Base-by-base conservation (phyloP, 2,797 vertebrate species). In the Sebastiscus tertius region DNA sequence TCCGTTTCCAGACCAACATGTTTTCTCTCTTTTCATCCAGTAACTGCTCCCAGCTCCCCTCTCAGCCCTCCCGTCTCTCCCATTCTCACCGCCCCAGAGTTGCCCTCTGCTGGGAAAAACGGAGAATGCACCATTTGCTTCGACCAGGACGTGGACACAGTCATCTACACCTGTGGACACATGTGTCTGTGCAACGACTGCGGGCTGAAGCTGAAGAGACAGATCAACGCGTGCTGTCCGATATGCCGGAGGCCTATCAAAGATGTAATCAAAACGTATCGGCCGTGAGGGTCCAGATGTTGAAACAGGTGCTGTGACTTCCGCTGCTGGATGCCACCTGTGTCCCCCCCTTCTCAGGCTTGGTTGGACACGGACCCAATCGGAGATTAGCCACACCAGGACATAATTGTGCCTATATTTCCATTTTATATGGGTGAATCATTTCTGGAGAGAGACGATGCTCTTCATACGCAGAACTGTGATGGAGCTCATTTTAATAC, bases 161-260 rank as follows among this genome's bases (percentile, higher is more conserved):
- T 99, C 86, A 99, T 99, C 95, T 99, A 99, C 94, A 98, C 98
- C 2, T 99, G 99, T 1, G 98, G 99, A 94, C 98, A 99, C 96
- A 99, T 99, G 99, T 99, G 99, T 91, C 96, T 99, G 93, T 99
- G 99, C 91, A 96, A 97, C 81, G 96, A 97, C 95, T 99, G 99
- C 0, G 99, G 99, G 80, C 96, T 97, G 91, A 98, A 97, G 93
- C 96, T 99, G 91, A 98, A 97, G 95, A 97, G 96, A 88, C 98
- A 99, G 94, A 96, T 97, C 81, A 97, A 98, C 0, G 97, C 98
- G 29, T 98, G 98, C 94, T 99, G 98, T 75, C 99, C 99, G 0
- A 99, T 99, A 94, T 99, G 99, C 94, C 96, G 99, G 82, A 94
- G 97, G 93, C 96, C 97, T 60, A 99, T 99, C 93, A 99, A 99